These are phyloP conservation scores for Gryon sp. DNA, from an alignment of 1,140 invertebrate genomes.

Conservation along the genomic window DNA sequence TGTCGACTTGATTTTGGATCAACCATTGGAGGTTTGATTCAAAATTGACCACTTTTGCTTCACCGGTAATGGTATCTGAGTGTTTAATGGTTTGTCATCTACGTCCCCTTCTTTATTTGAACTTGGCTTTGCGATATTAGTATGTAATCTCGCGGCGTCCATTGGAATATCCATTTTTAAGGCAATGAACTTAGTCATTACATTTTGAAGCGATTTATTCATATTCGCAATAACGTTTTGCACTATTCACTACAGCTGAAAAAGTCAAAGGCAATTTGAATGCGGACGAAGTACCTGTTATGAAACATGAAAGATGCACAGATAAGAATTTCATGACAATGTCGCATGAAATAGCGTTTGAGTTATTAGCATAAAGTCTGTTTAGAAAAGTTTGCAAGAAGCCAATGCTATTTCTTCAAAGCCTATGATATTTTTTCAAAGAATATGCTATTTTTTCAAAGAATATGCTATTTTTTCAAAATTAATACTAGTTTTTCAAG, in stretches of 20 bases:
- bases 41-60: constrained; percentile 74
- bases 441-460: too few species aligned
- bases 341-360: too few species aligned
- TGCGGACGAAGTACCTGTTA: constrained; percentile 69
- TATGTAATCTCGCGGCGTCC: constrained; percentile 66
- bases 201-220: constrained; percentile 74
- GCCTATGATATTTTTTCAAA: too few species aligned
- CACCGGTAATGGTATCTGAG: constrained; percentile 77
- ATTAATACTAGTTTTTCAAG: too few species aligned
- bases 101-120: constrained; percentile 75
- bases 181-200: constrained; percentile 75
- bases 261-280: constrained; percentile 76
- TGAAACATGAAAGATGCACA: too few species aligned
- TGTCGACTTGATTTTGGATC: constrained; percentile 71
- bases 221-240: constrained; percentile 72
- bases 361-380: too few species aligned
- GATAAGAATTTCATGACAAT: too few species aligned
- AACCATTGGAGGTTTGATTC: constrained; percentile 70
- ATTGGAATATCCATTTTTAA: constrained; percentile 74
- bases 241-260: constrained; percentile 73
- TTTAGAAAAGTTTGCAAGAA: too few species aligned
- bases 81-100: constrained; percentile 77
- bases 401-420: too few species aligned
- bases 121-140: constrained; percentile 66
- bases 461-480: too few species aligned